Evolutionary conservation across 2,113 vertebrate genomes (phyloP), one percentile per base, ranked within the genome.

Genomic region (Tychaedon coryphoeus): DNA sequence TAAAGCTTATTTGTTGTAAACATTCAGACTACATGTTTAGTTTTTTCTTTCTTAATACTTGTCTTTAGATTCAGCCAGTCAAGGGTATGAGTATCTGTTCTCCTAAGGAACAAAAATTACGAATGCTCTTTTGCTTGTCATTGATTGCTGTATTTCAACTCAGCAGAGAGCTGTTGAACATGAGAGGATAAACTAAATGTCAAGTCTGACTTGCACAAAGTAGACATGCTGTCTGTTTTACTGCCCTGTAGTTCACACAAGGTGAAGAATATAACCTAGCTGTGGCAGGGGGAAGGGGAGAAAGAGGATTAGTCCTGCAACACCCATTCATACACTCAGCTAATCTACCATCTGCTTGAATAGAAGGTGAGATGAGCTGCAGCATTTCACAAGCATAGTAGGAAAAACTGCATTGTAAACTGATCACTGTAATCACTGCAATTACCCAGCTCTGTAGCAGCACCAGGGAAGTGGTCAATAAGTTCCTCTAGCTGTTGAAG

Each of bases 111-210:
- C 28, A 79, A 71, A 86, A 95, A 60, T 71, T 22, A 60, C 0
- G 2, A 86, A 76, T 42, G 45, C 6, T 76, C 45, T 62, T 18
- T 79, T 72, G 23, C 33, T 79, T 56, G 51, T 62, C 0, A 0
- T 24, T 70, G 9, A 17, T 47, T 73, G 57, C 24, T 58, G 38
- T 70, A 61, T 74, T 85, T 89, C 62, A 81, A 31, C n/a, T 69
- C 62, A 19, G 43, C n/a, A 87, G 78, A 86, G 43, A 71, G 61
- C 67, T 92, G 70, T 47, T 62, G 86, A 81, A 82, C 69, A 72
- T 28, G 65, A 91, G 65, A 85, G 17, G n/a, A 76, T 73, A 90
- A 95, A 95, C 67, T 36, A 85, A 85, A 91, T 88, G 74, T 57
- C 56, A 85, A 60, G 62, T 43, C 69, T 83, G 62, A 82, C 86